phyloP scores from a whole-genome alignment of 2,113 vertebrate species.

The Miniopterus natalensis region DNA sequence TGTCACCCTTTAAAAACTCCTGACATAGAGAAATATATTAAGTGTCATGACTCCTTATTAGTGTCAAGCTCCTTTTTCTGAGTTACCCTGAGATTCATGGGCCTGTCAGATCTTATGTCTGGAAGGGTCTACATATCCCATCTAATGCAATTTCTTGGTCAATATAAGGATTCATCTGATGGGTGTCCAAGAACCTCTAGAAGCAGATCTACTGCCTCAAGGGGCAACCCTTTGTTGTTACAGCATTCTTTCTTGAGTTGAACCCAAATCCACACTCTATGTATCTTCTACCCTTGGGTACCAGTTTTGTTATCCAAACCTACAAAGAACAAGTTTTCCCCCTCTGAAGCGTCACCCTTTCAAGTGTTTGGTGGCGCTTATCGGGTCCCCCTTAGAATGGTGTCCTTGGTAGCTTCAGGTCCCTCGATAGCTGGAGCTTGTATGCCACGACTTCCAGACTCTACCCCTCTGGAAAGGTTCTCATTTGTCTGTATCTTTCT shows the following conservation, averaged over 20 bases:
- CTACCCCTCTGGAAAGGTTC: constrained; percentile 16
- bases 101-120: neutral
- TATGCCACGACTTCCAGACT: neutral
- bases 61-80: neutral
- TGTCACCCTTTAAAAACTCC: neutral
- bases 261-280: neutral
- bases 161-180: neutral
- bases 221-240: neutral
- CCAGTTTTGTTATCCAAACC: neutral
- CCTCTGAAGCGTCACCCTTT: neutral
- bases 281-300: neutral
- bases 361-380: neutral
- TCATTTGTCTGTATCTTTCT: constrained; percentile 71
- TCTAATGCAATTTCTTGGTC: neutral
- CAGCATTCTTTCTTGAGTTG: neutral
- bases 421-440: neutral
- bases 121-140: neutral
- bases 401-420: neutral
- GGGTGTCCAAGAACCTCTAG: neutral
- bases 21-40: constrained; percentile 7
- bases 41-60: neutral
- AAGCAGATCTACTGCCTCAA: neutral
- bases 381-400: neutral
- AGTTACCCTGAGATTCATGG: neutral
- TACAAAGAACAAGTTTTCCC: neutral